Evolutionary conservation across 2,113 vertebrate genomes (phyloP).

Genomic region (Camelus bactrianus): DNA sequence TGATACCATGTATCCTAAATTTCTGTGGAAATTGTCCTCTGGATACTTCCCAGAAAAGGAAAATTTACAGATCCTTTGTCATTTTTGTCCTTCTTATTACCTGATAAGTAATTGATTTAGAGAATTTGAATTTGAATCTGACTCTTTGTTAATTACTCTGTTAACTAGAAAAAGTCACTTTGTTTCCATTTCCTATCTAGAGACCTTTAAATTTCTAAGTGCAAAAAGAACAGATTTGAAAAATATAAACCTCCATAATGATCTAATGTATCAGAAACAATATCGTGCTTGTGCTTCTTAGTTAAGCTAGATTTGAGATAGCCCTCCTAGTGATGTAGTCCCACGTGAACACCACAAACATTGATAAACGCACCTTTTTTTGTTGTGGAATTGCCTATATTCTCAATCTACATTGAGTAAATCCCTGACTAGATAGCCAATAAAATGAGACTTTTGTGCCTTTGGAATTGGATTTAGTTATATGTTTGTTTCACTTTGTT

Average conservation of each 20-base stretch:
- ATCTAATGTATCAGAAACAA: not conserved
- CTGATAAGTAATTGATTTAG: conserved; percentile 19
- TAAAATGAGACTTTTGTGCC: not conserved
- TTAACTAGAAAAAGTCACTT: conserved; percentile 5
- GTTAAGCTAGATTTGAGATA: not conserved
- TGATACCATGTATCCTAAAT: not conserved
- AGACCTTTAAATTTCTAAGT: not conserved
- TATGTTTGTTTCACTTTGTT: conserved; percentile 56
- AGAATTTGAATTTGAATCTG: conserved; percentile 32
- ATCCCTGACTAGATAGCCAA: not conserved
- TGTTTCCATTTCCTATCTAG: not conserved
- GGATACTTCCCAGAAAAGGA: not conserved
- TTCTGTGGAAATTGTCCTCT: not conserved
- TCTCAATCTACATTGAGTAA: not conserved
- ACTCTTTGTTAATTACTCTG: conserved; percentile 1
- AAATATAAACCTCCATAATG: not conserved
- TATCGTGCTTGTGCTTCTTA: not conserved
- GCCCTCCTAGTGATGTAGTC: not conserved
- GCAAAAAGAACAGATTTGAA: conserved; percentile 43
- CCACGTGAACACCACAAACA: not conserved
- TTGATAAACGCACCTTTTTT: not conserved
- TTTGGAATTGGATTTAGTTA: conserved; percentile 52
- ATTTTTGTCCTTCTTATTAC: conserved; percentile 11
- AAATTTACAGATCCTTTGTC: not conserved
- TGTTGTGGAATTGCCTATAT: not conserved